Conservation (phyloP, 2,113 vertebrate species). For the Scytalopus superciliaris region DNA sequence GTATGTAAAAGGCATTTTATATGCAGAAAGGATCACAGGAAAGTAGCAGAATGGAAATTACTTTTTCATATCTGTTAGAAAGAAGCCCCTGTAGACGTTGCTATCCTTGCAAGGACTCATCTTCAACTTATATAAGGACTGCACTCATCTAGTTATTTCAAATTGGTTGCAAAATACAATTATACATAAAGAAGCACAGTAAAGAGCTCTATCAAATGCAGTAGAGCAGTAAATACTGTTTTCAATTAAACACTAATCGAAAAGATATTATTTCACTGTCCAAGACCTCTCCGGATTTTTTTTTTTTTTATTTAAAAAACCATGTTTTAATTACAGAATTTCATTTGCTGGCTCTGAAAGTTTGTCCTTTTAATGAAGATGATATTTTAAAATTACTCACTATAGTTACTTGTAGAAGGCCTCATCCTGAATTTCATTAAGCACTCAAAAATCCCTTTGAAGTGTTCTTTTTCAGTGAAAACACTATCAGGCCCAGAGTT, state of each 20-base stretch:
- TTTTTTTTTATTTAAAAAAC: constrained; percentile 42
- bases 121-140: constrained; percentile 47
- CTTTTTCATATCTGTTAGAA: constrained; percentile 54
- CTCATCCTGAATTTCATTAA: constrained; percentile 52
- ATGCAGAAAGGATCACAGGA: constrained; percentile 34
- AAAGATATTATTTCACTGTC: constrained; percentile 55
- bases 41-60: constrained; percentile 57
- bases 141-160: constrained; percentile 61
- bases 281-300: constrained; percentile 29
- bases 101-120: constrained; percentile 31
- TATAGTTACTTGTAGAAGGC: constrained; percentile 9
- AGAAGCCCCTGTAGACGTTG: constrained; percentile 35
- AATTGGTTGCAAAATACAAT: constrained; percentile 66
- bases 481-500: not conserved
- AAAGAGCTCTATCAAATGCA: constrained; percentile 39
- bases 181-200: constrained; percentile 29
- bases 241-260: constrained; percentile 64
- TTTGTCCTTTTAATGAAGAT: constrained; percentile 52
- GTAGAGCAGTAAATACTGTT: constrained; percentile 60
- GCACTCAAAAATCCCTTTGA: not conserved
- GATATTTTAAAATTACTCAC: constrained; percentile 27
- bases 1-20: constrained; percentile 19
- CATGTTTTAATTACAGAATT: constrained; percentile 38
- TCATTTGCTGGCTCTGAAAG: constrained; percentile 35
- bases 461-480: not conserved